These are phyloP conservation scores for Oreochromis tanganicae DNA, from an alignment of 2,113 vertebrate genomes.

Conservation along the genomic window DNA sequence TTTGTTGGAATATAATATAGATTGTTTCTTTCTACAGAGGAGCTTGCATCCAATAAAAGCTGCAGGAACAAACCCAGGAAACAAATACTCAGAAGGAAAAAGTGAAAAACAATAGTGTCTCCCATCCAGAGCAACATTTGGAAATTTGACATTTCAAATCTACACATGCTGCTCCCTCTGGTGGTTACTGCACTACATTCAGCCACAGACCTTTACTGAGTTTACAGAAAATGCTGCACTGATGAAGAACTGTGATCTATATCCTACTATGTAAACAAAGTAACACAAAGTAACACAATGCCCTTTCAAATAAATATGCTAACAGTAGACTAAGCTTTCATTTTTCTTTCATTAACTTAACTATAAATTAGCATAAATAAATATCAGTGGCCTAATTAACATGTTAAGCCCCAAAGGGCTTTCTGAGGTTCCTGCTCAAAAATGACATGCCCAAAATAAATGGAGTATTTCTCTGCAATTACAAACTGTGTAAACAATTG, in stretches of 20 bases:
- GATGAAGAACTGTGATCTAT: not conserved
- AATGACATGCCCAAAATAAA: not conserved
- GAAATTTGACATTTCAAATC: no score
- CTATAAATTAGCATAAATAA: no score
- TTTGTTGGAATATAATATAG: no score
- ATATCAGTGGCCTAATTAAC: not conserved
- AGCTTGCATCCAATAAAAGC: no score
- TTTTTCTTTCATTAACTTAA: no score
- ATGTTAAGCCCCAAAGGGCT: fast-evolving
- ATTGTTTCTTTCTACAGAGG: no score
- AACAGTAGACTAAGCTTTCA: not conserved
- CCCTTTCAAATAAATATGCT: not conserved
- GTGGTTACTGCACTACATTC: not conserved
- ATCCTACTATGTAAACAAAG: not conserved
- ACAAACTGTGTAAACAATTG: not conserved
- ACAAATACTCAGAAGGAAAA: no score
- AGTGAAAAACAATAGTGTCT: no score
- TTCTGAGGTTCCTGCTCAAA: not conserved
- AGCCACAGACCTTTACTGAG: not conserved
- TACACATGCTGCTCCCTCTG: no score
- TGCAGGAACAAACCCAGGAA: no score
- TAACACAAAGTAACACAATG: not conserved
- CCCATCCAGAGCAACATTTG: no score
- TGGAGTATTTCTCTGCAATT: not conserved
- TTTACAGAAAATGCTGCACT: not conserved